A percentile compares a stretch with the other conserved stretches of the same genome.
These are phyloP conservation scores for Oxycera nigricornis DNA, from an alignment of 2,888 invertebrate genomes.

Conservation along the genomic window DNA sequence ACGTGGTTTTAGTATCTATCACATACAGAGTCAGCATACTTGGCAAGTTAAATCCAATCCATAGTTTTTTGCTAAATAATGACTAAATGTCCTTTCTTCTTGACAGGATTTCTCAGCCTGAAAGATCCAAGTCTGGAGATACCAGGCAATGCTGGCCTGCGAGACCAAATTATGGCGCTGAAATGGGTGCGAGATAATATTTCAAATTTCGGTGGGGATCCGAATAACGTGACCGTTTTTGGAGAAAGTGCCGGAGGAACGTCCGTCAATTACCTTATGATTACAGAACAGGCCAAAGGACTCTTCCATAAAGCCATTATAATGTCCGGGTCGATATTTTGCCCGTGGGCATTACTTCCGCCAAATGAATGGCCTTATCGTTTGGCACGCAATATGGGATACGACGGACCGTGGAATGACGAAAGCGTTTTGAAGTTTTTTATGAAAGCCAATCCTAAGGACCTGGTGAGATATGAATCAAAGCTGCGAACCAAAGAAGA, in stretches of 20 bases:
- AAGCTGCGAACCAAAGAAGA: slow-evolving; percentile 58
- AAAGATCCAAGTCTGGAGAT: slow-evolving; percentile 62
- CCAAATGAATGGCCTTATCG: slow-evolving; percentile 55
- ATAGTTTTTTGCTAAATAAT: not conserved
- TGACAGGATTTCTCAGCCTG: slow-evolving; percentile 63
- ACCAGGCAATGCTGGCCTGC: slow-evolving; percentile 65
- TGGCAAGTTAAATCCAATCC: slow-evolving; percentile 49
- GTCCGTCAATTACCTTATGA: slow-evolving; percentile 62
- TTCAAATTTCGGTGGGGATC: slow-evolving; percentile 63
- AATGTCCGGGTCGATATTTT: slow-evolving; percentile 58
- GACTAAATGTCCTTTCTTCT: not conserved
- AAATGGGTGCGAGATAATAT: slow-evolving; percentile 65
- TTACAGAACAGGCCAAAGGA: slow-evolving; percentile 62
- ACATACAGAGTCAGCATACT: slow-evolving; percentile 64
- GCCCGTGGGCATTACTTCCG: slow-evolving; percentile 58
- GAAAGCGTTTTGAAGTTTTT: slow-evolving; percentile 58
- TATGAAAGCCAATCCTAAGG: slow-evolving; percentile 55
- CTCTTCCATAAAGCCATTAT: slow-evolving; percentile 59
- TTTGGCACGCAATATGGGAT: slow-evolving; percentile 58
- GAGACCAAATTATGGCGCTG: slow-evolving; percentile 64
- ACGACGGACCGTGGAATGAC: slow-evolving; percentile 56
- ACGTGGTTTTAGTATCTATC: slow-evolving; percentile 62
- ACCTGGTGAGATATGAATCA: slow-evolving; percentile 56
- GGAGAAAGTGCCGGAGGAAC: slow-evolving; percentile 65
- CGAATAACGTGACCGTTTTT: slow-evolving; percentile 64